Percentiles rank a stretch among this genome's conserved stretches.
phyloP scores from a whole-genome alignment of 2,888 invertebrate species.

The Nycteola revayana region DNA sequence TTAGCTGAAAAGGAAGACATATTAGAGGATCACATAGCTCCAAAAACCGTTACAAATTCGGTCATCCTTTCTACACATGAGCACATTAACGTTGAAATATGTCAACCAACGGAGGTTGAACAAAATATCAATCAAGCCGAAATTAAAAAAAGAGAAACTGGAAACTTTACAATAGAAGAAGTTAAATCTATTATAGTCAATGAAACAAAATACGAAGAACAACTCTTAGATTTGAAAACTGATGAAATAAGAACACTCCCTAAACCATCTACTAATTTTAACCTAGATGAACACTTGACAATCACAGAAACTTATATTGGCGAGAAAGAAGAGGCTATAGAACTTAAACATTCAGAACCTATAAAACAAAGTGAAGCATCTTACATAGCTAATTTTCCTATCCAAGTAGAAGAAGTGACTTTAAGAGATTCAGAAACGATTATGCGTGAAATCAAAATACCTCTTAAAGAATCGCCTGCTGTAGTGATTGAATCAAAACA shows the following conservation, averaged over 20 bases:
- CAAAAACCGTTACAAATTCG: constrained; percentile 36
- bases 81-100: constrained; percentile 49
- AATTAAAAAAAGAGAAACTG: constrained; percentile 31
- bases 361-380: constrained; percentile 32
- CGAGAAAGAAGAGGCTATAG: constrained; percentile 64
- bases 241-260: constrained; percentile 27
- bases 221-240: constrained; percentile 36
- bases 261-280: constrained; percentile 38
- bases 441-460: constrained; percentile 25
- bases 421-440: constrained; percentile 45
- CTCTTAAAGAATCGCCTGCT: constrained; percentile 36
- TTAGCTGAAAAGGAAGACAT: constrained; percentile 50
- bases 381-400: constrained; percentile 45
- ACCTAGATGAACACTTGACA: constrained; percentile 68
- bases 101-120: constrained; percentile 46
- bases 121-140: constrained; percentile 27
- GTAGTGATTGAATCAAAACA: constrained; percentile 46
- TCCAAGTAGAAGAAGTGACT: constrained; percentile 48
- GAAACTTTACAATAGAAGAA: constrained; percentile 40
- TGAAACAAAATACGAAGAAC: constrained; percentile 74
- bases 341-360: constrained; percentile 20
- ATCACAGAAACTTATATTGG: constrained; percentile 72
- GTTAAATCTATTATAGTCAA: constrained; percentile 54
- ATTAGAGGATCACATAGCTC: constrained; percentile 31
- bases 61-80: constrained; percentile 40